Evolutionary conservation across 2,888 invertebrate genomes (phyloP), one percentile per base, ranked within the genome.

Genomic region (Campoplex capitator): DNA sequence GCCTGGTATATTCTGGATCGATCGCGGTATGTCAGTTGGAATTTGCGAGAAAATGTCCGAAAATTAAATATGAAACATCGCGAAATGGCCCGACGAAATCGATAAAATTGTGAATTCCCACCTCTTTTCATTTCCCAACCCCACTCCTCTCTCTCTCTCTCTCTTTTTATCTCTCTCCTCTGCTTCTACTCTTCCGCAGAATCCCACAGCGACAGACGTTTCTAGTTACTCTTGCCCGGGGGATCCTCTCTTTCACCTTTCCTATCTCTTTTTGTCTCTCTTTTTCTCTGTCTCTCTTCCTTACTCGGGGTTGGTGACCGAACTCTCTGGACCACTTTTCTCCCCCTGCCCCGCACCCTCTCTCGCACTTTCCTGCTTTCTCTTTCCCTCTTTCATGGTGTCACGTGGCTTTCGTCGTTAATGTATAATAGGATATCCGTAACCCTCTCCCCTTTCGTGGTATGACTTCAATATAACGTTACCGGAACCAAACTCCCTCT

Each of bases 351-450:
- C 65, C 62, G 38, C 23, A 23, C 0, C 68, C 54, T 48, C 48
- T 65, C 45, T 23, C 62, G 58, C 79, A 62, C 68, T 65, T 35
- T 56, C 62, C 70, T 35, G 58, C 28, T 42, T 62, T 75, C 48
- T 86, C 80, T 75, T 32, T 28, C 51, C 48, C 28, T n/a, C 11
- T 65, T 35, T 35, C 56, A 23, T 68, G 86, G 89, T 90, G 85
- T 91, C 90, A 89, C 89, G 82, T 88, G 87, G 86, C 89, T 42
- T 76, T 58, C 35, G 73, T 67, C 87, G 86, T 91, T 91, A 91
- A 91, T 90, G 90, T 89, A 91, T 91, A 91, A 91, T 91, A 89
- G 91, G 89, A 91, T 91, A 91, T 91, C 90, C 89, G 90, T 89
- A 84, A 89, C 85, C 85, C 86, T 67, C 54, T 38, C 68, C 18